Evolutionary conservation across 2,113 vertebrate species (phyloP), one percentile per base, ranked within the genome.

Genomic region (Serinus canaria): DNA sequence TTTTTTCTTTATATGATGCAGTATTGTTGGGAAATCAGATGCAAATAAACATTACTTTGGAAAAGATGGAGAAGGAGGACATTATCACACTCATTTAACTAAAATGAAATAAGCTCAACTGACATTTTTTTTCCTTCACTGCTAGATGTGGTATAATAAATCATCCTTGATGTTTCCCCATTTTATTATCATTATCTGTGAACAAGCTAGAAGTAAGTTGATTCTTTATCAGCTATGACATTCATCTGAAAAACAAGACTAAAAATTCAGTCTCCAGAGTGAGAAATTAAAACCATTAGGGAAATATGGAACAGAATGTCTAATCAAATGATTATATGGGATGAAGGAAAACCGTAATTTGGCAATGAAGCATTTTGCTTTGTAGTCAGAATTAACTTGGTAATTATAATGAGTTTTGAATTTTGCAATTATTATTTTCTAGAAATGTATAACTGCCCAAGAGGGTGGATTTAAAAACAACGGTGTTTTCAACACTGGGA

Each of bases 271-370:
- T 96, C 80, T 94, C 95, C 81, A 87, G 96, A 92, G 90, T 69
- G 91, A 96, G 95, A 94, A 91, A 82, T 76, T 95, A 87, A 94
- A 96, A 82, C 92, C 92, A 78, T 97, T 95, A 94, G 78, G 75
- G 92, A 96, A 95, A 95, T 94, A 92, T 13, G 20, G 76, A 89
- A 75, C 75, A 97, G 92, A 87, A 90, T 86, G 78, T 77, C 78
- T 96, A 94, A 95, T 95, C 58, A 94, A 95, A 97, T 97, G 4
- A 90, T 94, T 91, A 76, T 89, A 83, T 83, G 88, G 75, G 69
- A 90, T 93, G 70, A 94, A 96, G 85, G 50, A 83, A 95, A 94
- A 60, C 43, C 50, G 64, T 77, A 75, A 56, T 89, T 95, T 96
- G 78, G 53, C 81, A 96, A 69, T 60, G 87, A 95, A 27, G 46